Base-by-base conservation (phyloP, 2,113 vertebrate species). In the Canis aureus region DNA sequence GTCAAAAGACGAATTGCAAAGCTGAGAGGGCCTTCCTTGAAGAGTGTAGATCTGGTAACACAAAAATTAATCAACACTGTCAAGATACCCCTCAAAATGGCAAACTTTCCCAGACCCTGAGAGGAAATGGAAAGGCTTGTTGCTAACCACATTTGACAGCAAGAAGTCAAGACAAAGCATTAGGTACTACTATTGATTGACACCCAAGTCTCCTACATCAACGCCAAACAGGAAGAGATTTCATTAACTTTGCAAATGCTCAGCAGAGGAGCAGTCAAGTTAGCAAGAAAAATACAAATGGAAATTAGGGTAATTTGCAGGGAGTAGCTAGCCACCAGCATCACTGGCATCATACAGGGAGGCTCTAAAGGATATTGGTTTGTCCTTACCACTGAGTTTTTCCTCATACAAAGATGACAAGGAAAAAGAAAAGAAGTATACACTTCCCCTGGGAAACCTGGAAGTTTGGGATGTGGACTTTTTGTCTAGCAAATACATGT, bases 181-280 rank as follows among this genome's bases (percentile, higher is more conserved):
- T 11, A 99, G 99, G 99, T 99, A 64, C 97, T 99, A 94, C 97
- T 99, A 51, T 97, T 99, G 96, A 99, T 99, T 97, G 99, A 99
- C 96, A 99, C 99, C 89, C 99, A 99, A 97, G 99, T 99, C 38
- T 99, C 99, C 93, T 99, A 99, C 95, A 99, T 99, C 96, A 99
- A 99, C 91, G 99, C 99, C 89, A 99, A 99, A 97, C 99, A 99
- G 0, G 99, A 99, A 98, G 99, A 99, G 99, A 99, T 97, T 99
- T 99, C 98, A 99, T 99, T 91, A 99, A 99, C 94, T 99, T 99
- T 8, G 98, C 99, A 92, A 99, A 99, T 25, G 71, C 23, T 43
- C 22, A 74, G 22, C 71, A 25, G 38, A 74, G 38, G 38, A 74
- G 11, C 38, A 25, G 11, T 74, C 71, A 74, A 25, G 11, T 49